These are phyloP conservation scores for Peromyscus melanophrys DNA, from an alignment of 2,797 vertebrate genomes.

Conservation along the genomic window DNA sequence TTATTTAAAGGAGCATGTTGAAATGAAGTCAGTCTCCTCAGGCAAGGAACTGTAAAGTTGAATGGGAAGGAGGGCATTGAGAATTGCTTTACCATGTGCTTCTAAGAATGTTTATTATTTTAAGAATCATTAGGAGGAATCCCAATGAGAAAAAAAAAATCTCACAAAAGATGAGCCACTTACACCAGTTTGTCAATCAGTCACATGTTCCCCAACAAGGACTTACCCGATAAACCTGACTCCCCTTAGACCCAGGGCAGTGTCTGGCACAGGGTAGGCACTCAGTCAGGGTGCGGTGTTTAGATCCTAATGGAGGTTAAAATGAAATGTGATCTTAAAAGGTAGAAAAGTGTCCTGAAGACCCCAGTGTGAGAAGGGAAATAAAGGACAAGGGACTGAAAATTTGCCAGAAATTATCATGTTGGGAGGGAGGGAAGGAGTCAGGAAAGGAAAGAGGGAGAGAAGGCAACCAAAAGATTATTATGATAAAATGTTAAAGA, in stretches of 20 bases:
- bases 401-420: not conserved
- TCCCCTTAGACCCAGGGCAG: not conserved
- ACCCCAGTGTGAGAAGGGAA: not conserved
- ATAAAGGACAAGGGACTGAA: slow-evolving; percentile 7
- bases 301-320: not conserved
- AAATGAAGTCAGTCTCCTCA: not conserved
- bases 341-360: not conserved
- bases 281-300: not conserved
- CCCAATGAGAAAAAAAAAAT: not conserved
- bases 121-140: not conserved
- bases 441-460: no score
- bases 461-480: not conserved
- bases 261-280: not conserved
- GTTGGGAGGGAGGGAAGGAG: not conserved
- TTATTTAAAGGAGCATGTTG: not conserved
- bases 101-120: slow-evolving; percentile 11
- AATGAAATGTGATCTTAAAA: not conserved
- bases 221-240: not conserved
- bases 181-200: not conserved
- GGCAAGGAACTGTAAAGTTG: not conserved
- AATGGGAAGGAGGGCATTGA: not conserved
- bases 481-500: not conserved
- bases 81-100: not conserved
- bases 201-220: not conserved
- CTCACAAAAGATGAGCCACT: not conserved